Evolutionary conservation across 2,888 invertebrate species (phyloP).

Genomic region (Cacoxenus indagator): DNA sequence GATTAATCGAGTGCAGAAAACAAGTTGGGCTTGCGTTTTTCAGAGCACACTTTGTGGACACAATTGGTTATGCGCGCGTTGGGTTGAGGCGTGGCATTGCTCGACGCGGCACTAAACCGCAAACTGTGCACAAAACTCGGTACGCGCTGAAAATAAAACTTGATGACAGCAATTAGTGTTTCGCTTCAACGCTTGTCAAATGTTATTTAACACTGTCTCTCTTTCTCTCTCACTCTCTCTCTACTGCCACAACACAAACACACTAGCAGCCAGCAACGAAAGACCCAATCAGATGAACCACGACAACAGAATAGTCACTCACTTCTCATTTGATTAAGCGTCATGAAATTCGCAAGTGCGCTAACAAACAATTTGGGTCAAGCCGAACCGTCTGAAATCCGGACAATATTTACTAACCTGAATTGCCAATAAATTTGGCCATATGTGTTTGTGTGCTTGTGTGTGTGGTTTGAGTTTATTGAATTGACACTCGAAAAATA

Average conservation of each 20-base stretch:
- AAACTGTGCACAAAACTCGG: conserved; percentile 15
- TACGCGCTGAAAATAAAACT: conserved; percentile 15
- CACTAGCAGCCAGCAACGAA: not conserved
- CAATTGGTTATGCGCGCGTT: not conserved
- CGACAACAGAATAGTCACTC: not conserved
- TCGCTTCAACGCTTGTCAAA: conserved; percentile 37
- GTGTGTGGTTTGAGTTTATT: not conserved
- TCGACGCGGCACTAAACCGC: not conserved
- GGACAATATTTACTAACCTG: not conserved
- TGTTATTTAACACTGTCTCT: not conserved
- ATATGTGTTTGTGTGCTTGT: not conserved
- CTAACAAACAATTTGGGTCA: conserved; percentile 17
- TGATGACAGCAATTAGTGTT: conserved; percentile 43
- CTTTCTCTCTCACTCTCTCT: not conserved
- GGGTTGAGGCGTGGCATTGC: not conserved
- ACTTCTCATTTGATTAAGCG: conserved; percentile 4
- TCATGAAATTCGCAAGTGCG: not conserved
- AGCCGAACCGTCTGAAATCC: conserved; percentile 3
- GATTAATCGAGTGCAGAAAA: conserved; percentile 22
- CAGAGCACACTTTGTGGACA: not conserved
- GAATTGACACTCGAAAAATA: not conserved
- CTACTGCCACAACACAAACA: not conserved
- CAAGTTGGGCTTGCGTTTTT: conserved; percentile 13
- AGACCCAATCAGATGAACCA: not conserved
- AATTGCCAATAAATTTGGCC: not conserved